A percentile compares a stretch with the other conserved stretches of the same genome.
These are phyloP conservation scores for Danionella dracula DNA, from an alignment of 2,797 vertebrate genomes.

Conservation along the genomic window DNA sequence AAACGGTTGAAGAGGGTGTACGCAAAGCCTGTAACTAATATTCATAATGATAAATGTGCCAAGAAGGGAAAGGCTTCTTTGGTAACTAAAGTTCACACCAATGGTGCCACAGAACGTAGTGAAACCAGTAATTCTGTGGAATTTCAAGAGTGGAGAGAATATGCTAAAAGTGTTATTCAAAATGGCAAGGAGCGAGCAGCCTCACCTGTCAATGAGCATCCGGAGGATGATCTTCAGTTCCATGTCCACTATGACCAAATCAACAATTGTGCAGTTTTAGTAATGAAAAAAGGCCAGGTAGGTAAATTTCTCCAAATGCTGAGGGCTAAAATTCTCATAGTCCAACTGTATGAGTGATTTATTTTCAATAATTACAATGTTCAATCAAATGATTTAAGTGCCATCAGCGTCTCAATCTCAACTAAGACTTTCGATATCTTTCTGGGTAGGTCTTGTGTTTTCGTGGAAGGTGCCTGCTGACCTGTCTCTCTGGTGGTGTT, in stretches of 20 bases:
- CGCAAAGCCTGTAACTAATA: conserved; percentile 15
- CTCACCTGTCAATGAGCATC: conserved; percentile 9
- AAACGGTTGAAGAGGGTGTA: conserved; percentile 62
- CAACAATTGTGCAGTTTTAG: conserved; percentile 62
- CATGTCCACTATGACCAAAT: conserved; percentile 61
- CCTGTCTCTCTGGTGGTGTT: conserved; percentile 84
- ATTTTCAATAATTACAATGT: too few relatives aligned
- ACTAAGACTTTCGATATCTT: neutral
- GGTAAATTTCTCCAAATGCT: too few relatives aligned
- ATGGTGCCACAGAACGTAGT: conserved; percentile 51
- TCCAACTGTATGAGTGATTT: too few relatives aligned
- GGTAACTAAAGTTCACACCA: conserved; percentile 47
- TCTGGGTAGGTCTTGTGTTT: conserved; percentile 77
- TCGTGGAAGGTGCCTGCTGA: conserved; percentile 81
- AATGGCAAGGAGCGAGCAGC: conserved; percentile 45
- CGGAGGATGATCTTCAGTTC: conserved; percentile 51
- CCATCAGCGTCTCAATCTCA: too few relatives aligned
- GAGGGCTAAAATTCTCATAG: too few relatives aligned
- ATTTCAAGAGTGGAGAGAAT: conserved; percentile 60
- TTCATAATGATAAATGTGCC: neutral
- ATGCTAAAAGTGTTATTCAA: conserved; percentile 48
- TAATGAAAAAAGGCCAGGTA: conserved; percentile 73
- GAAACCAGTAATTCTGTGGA: conserved; percentile 50
- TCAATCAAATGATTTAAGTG: too few relatives aligned
- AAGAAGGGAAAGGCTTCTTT: conserved; percentile 37